Conservation (phyloP, 2,888 invertebrate species). For the Cybosia mesomella region DNA sequence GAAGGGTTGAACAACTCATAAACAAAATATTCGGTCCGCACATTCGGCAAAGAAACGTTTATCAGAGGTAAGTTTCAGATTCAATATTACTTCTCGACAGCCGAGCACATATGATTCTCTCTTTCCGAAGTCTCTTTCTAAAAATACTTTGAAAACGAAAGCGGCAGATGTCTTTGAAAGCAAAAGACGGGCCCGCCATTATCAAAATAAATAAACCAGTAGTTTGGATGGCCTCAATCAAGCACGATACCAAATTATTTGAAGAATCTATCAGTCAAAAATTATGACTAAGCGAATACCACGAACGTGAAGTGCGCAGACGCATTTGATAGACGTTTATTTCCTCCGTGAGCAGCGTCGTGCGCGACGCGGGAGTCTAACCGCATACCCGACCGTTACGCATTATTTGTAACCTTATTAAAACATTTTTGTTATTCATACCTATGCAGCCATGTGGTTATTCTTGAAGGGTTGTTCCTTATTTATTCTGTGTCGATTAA, state of each 20-base stretch:
- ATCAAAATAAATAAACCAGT: slow-evolving; percentile 27
- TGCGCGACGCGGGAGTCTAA: slow-evolving; percentile 48
- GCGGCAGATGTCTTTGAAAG: not conserved
- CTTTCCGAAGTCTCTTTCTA: not conserved
- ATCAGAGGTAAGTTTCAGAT: too few relatives aligned
- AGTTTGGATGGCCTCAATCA: slow-evolving; percentile 35
- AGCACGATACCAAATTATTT: slow-evolving; percentile 26
- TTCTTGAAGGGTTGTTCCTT: not conserved
- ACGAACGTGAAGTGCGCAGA: slow-evolving; percentile 21
- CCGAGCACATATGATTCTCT: too few relatives aligned
- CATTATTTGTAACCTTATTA: slow-evolving; percentile 36
- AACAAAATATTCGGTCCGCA: too few relatives aligned
- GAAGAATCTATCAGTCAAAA: slow-evolving; percentile 38
- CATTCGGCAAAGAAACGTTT: too few relatives aligned
- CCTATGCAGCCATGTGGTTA: slow-evolving; percentile 11
- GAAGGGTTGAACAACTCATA: too few relatives aligned
- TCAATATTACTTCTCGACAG: too few relatives aligned
- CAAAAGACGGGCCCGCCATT: not conserved
- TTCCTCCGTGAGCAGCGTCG: slow-evolving; percentile 46
- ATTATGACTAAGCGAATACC: slow-evolving; percentile 50
- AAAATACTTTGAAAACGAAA: not conserved
- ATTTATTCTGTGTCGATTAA: not conserved
- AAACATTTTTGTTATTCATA: slow-evolving; percentile 25
- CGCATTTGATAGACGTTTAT: slow-evolving; percentile 46
- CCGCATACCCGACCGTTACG: slow-evolving; percentile 40